Base-by-base conservation (phyloP, 1,140 invertebrate species). In the Conus betulinus region DNA sequence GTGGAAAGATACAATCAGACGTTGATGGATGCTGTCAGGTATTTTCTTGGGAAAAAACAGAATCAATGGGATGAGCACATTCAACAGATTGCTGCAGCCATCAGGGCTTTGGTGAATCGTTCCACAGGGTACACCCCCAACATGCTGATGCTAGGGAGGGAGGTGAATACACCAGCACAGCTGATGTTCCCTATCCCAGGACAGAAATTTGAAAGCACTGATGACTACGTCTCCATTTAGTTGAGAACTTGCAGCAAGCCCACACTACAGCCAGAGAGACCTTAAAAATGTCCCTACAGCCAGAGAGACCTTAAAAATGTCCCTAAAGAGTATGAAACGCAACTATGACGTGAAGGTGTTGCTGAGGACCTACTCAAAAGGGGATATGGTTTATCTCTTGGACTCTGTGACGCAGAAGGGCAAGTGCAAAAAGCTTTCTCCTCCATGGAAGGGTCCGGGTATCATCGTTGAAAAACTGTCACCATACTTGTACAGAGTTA, bases 1-100 rank as follows among this genome's bases (percentile, higher is more conserved):
- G 87, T 90, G 17, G 89, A 91, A 67, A 74, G 91, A 20, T 88
- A 53, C 25, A 91, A 90, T 71, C 60, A 82, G 8, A 86, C 85
- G 4, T 23, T 91, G 2, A 53, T 89, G 52, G 20, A 88, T 20
- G 85, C 85, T 60, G 83, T 90, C 4, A 39, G 90, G 23, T 88
- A 86, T 55, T 87, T 60, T 25, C 87, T 91, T 3, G 81, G 84
- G 17, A 83, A 89, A 17, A 55, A 76, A 27, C 76, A 88, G 27
- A 81, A 39, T 13, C 52, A 79, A 17, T 91, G 91, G 91, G 91
- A 91, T 79, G 51, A 82, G 25, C 57, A 91, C 27, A 3, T 90
- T 5, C 86, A 63, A 11, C 39, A 88, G 7, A 51, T 91, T 2
- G 71, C 76, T 27, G 87, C 52, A 76, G 91, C 89, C 0, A 23